A percentile compares a stretch with the other conserved stretches of the same genome.
Evolutionary conservation across 2,888 invertebrate genomes (phyloP).

Genomic region (Dione vanillae): DNA sequence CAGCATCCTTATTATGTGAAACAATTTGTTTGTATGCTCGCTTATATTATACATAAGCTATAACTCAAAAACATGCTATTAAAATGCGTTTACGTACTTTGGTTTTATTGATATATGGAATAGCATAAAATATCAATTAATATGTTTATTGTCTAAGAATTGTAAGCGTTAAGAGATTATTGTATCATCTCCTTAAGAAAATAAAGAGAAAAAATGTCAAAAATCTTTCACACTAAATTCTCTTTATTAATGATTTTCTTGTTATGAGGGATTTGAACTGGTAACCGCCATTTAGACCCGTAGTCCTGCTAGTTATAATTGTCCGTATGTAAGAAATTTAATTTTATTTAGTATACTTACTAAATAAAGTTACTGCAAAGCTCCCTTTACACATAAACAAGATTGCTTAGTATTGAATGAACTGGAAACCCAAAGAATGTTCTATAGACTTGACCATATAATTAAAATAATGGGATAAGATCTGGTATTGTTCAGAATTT

Average conservation of each 20-base stretch:
- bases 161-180: too few species aligned
- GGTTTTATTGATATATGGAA: neutral
- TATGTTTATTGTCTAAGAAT: neutral
- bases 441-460: neutral
- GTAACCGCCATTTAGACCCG: too few species aligned
- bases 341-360: too few species aligned
- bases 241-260: too few species aligned
- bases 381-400: neutral
- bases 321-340: too few species aligned
- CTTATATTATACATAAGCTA: neutral
- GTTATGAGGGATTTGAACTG: too few species aligned
- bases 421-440: neutral
- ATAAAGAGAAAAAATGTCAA: too few species aligned
- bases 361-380: neutral
- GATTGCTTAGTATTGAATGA: neutral
- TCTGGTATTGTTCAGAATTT: slow-evolving; percentile 10
- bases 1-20: slow-evolving; percentile 9
- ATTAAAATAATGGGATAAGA: slow-evolving; percentile 13
- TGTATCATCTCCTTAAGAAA: too few species aligned
- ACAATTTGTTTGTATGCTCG: slow-evolving; percentile 20
- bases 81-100: neutral
- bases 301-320: too few species aligned
- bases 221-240: too few species aligned
- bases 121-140: neutral
- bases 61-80: neutral